Evolutionary conservation across 2,113 vertebrate genomes (phyloP), one percentile per base, ranked within the genome.

Genomic region (Catagonus wagneri): DNA sequence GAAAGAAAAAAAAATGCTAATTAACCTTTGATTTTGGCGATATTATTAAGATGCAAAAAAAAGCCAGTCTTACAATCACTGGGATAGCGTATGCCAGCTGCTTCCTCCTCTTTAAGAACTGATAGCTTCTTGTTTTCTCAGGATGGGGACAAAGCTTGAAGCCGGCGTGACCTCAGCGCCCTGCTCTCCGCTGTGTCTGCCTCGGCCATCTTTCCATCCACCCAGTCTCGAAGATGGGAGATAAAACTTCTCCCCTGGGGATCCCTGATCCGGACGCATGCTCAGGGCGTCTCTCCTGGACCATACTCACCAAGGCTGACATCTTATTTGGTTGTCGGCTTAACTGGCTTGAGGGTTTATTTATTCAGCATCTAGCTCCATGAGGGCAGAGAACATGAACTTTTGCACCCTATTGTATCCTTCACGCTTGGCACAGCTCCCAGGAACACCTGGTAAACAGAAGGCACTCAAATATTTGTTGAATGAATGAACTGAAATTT

Each of bases 1-100:
- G 81, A 80, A 84, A 79, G 60, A 89, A 85, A 89, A 85, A 89
- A 86, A 90, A 84, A 58, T 25, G 39, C 22, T 50, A 74, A 29
- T 39, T 56, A 50, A 63, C 75, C 39, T 89, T 90, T 81, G 52
- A 74, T 89, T 88, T 58, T 75, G 68, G 78, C 39, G 65, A 79
- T 56, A 56, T 25, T 36, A 86, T 25, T 36, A 86, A 93, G 39
- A 63, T 9, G n/a, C 8, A 63, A 56, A 92, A 85, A 50, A 50
- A 54, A 60, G n/a, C 16, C 9, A 58, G 16, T 68, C 74, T 81
- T 15, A 27, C 63, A 69, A 68, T 88, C 88, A 54, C 2, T 44
- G 58, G 83, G 32, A 72, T 44, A 34, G 29, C 22, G 25, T 32
- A 22, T 23, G n/a, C 34, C 23, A 80, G 50, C 22, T 6, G 27